Base-by-base conservation (phyloP, 30 jellyfish, hydroid and myxozoan genomes). In the Sanderia malayensis region DNA sequence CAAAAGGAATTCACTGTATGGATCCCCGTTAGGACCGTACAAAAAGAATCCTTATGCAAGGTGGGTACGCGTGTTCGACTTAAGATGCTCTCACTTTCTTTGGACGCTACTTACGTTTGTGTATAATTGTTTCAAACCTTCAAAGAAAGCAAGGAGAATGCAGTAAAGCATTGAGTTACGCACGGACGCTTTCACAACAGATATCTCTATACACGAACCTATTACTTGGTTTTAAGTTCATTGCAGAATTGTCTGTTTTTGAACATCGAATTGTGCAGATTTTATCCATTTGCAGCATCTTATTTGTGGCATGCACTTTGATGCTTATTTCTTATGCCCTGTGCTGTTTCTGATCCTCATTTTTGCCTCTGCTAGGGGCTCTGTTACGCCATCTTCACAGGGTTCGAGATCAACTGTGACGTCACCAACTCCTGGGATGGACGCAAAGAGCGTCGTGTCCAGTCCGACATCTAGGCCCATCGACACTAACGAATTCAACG, bases 401-500 rank as follows among this genome's bases (percentile, higher is more conserved):
- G n/a, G 76, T 21, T 28, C 80, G 33, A 41, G 87, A 46, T 76
- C 87, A 24, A 62, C 73, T 23, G 87, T 45, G 26, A 49, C 87
- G 26, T 61, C 87, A 61, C 87, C 87, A 1, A 64, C 31, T 1
- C 45, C 32, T 21, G 46, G 59, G 29, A 68, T 67, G 30, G 97
- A 73, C 46, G 95, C 73, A 26, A 75, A 69, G 37, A 85, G 87
- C 37, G 61, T 79, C 18, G 33, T 67, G 73, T 74, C 95, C 29
- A 59, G 81, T 9, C 89, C 83, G 20, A 74, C 95, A 23, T 44
- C 66, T 44, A 53, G 85, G 70, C 93, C 94, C 18, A 34, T 46
- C 24, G 98, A 83, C 52, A n/a, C n/a, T n/a, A 95, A 78, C 26
- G 98, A 76, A 18, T 76, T 90, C 53, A 90, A 82, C 58, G 96